These are phyloP conservation scores for Micromesistius poutassou DNA, from an alignment of 2,797 vertebrate species.

Conservation along the genomic window DNA sequence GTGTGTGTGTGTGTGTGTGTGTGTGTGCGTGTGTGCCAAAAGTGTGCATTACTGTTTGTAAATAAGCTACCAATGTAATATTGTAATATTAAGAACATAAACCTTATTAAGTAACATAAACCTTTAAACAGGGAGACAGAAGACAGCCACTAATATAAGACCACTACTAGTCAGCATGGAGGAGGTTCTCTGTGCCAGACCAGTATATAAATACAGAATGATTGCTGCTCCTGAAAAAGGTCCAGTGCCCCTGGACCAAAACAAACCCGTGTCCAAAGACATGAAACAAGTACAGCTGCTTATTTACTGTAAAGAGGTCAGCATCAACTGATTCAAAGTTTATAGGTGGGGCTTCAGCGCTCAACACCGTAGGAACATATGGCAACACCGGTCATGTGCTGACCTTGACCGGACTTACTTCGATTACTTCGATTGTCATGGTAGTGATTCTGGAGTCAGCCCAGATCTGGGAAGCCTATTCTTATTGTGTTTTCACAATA, in stretches of 20 bases:
- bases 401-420: background rate
- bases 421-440: background rate
- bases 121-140: background rate
- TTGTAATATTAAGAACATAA: background rate
- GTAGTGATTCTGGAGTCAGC: background rate
- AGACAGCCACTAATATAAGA: background rate
- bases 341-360: too few relatives aligned
- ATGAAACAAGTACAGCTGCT: background rate
- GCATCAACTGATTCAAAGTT: background rate
- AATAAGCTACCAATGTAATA: background rate
- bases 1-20: conserved; percentile 31
- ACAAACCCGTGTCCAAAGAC: background rate
- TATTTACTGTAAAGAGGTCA: background rate
- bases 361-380: background rate
- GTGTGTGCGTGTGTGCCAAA: conserved; percentile 1
- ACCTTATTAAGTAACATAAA: too few relatives aligned
- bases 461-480: background rate
- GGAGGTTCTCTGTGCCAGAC: background rate
- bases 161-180: background rate
- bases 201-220: background rate
- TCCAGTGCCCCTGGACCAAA: background rate
- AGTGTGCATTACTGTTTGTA: conserved; percentile 10
- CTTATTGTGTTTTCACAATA: too few relatives aligned
- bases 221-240: background rate
- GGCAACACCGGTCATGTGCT: background rate